Base-by-base conservation (phyloP, 2,888 invertebrate genomes). In the Abrostola tripartita region DNA sequence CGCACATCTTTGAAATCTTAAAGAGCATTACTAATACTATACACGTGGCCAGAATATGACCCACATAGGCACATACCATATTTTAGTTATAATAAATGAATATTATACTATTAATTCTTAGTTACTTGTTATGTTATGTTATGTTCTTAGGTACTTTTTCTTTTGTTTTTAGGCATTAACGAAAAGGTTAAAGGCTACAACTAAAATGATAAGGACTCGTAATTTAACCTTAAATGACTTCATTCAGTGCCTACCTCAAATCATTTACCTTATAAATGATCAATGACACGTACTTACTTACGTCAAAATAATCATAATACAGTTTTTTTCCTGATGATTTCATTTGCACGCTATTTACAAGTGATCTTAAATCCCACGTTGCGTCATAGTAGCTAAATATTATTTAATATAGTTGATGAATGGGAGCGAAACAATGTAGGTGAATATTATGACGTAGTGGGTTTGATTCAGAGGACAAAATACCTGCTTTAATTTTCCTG, bases 281-380 rank as follows among this genome's bases (percentile, higher is more conserved):
- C 35, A 5, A 36, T 38, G 5, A 47, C 44, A 44, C 8, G 37
- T 47, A 47, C 6, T n/a, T 11, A 7, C 5, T 51, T 10, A 38
- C 2, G 7, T n/a, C 11, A 51, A 59, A 9, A 12, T 14, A 47
- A 14, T 49, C 58, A 52, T 36, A 52, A 6, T 36, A 40, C 36
- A 36, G 36, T 14, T 35, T 64, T 76, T 59, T 65, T 35, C 59
- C n/a, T 35, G 42, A 47, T 77, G 71, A 71, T 58, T 54, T 67
- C 78, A 73, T 41, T 8, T n/a, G 10, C 71, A 71, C 68, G 77
- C 44, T 65, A 60, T 58, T 61, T 58, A 67, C 58, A 9, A 41
- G 36, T 73, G 78, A 52, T 6, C 0, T 35, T 52, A 60, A 50
- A 36, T 49, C 12, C 2, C 11, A 14, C 5, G 24, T 24, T 14